Percentiles rank a stretch among this genome's conserved stretches.
Conservation (phyloP, 2,797 vertebrate genomes). For the Tokudaia muenninki region DNA sequence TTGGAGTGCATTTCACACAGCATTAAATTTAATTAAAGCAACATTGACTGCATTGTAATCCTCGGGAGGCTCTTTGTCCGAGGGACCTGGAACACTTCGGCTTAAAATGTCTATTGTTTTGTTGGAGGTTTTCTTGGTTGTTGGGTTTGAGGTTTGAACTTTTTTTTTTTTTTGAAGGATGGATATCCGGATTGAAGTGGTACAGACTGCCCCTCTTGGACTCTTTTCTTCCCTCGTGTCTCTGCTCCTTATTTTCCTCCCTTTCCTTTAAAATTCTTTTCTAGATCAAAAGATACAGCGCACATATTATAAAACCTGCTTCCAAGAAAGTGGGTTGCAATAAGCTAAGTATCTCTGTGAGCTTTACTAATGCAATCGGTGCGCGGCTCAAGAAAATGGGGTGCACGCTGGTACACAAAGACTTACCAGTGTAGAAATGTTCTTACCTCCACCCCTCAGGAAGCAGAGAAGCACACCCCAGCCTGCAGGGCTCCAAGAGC, state of each 20-base stretch:
- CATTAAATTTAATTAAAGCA: constrained; percentile 97
- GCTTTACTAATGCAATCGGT: background rate
- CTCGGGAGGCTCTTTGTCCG: constrained; percentile 91
- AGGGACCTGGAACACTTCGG: constrained; percentile 89
- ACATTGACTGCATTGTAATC: constrained; percentile 92
- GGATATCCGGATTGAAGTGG: constrained; percentile 88
- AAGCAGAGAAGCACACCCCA: background rate
- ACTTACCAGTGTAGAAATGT: background rate
- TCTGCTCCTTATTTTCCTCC: constrained; percentile 69
- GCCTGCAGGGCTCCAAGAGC: rapidly evolving
- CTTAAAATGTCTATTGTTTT: constrained; percentile 88
- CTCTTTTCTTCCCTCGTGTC: constrained; percentile 73
- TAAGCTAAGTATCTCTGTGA: background rate
- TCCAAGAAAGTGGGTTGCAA: background rate
- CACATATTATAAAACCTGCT: background rate
- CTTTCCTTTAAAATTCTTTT: background rate
- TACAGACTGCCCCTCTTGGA: constrained; percentile 76
- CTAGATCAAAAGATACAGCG: background rate
- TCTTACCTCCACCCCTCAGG: rapidly evolving
- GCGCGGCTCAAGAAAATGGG: background rate
- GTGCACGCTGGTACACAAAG: rapidly evolving
- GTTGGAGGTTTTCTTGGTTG: constrained; percentile 61
- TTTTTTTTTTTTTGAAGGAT: constrained; percentile 72
- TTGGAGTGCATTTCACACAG: constrained; percentile 92
- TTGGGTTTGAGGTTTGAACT: constrained; percentile 67